Evolutionary conservation across 2,797 vertebrate species (phyloP), one percentile per base, ranked within the genome.

Genomic region (Nyctalus aviator): DNA sequence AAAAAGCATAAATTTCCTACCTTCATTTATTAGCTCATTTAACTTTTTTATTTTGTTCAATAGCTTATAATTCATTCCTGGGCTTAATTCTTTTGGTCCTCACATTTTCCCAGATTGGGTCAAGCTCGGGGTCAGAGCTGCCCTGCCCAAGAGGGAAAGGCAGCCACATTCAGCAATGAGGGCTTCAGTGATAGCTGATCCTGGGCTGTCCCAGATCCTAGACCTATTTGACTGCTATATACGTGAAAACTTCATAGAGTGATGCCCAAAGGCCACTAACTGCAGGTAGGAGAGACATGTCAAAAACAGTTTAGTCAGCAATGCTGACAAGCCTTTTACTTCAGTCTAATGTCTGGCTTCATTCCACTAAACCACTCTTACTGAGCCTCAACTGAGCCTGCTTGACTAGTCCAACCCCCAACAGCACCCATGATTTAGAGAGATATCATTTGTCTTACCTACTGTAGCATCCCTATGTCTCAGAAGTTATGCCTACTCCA

Each of bases 21-120:
- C 15, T 59, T 75, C 68, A 27, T 68, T 78, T 64, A 78, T 68
- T 14, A 78, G 13, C 10, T 66, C 59, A 57, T 77, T 91, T 27
- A 15, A 46, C 71, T 41, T 91, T 66, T 66, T 46, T 84, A 84
- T 57, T 76, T 82, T 86, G 23, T 84, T 72, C 35, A 25, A 41
- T 12, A n/a, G 2, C 25, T 94, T 90, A 79, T 59, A 83, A 66
- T 44, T 77, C 21, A 94, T 64, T 37, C 37, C 14, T 86, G 2
- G 20, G 48, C 4, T 81, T 69, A 46, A 30, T 78, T 53, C 78
- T 59, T 57, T 86, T n/a, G 21, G 21, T 81, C n/a, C 3, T 89
- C 9, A 44, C 18, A 53, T 64, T 94, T 92, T 66, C 9, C 25
- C 9, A 73, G 8, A 37, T 1, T 64, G 48, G 13, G 14, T 35